Percentiles rank a stretch among this genome's conserved stretches.
Evolutionary conservation across 2,113 vertebrate species (phyloP).

Genomic region (Salvelinus fontinalis): DNA sequence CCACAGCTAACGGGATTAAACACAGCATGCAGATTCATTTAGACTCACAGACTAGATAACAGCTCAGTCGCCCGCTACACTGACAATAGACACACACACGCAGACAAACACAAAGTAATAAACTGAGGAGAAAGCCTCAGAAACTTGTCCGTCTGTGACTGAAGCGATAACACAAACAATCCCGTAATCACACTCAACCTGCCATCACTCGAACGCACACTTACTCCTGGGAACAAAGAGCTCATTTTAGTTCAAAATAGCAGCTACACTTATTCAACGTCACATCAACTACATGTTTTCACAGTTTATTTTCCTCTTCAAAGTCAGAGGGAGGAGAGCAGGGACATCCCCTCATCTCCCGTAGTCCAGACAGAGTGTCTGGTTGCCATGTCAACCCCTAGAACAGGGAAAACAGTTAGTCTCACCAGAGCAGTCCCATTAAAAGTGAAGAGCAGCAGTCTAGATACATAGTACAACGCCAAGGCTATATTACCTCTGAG

Average conservation of each 20-base stretch:
- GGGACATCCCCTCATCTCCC: no score
- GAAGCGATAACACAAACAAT: background rate
- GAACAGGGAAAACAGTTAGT: no score
- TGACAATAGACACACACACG: background rate
- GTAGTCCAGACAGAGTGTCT: no score
- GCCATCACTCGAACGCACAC: background rate
- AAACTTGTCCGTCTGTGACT: background rate
- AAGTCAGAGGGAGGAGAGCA: no score
- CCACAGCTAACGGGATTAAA: background rate
- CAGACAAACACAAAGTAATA: background rate
- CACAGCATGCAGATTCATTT: background rate
- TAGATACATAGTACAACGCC: no score
- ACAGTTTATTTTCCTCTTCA: no score
- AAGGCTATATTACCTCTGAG: no score
- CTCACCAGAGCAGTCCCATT: no score
- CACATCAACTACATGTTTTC: no score
- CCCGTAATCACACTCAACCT: background rate
- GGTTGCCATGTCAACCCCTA: no score
- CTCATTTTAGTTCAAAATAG: background rate
- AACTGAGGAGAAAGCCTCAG: conserved; percentile 5
- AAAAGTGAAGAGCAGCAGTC: no score
- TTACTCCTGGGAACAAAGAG: background rate
- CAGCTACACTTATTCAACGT: background rate
- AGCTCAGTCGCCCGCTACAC: background rate
- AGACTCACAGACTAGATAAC: background rate